phyloP scores from a whole-genome alignment of 2,797 vertebrate species.

The Miichthys miiuy region DNA sequence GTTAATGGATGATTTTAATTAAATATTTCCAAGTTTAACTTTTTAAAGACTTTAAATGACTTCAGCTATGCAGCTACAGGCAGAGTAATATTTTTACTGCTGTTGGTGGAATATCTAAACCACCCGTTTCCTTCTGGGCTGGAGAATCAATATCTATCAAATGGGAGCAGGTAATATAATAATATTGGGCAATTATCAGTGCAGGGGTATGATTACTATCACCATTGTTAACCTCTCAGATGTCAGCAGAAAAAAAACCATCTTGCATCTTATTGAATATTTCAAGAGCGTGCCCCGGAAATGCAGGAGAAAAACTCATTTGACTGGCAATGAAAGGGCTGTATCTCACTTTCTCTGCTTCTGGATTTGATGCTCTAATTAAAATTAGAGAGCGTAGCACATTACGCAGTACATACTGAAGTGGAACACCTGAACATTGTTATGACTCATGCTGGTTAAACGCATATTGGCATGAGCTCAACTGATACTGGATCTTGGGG shows the following conservation, averaged over 20 bases:
- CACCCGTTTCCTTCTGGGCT: conserved; percentile 52
- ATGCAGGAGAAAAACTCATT: conserved; percentile 41
- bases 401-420: conserved; percentile 31
- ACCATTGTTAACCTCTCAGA: conserved; percentile 65
- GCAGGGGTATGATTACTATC: conserved; percentile 68
- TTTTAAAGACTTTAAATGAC: conserved; percentile 70
- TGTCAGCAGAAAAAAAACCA: conserved; percentile 52
- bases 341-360: conserved; percentile 35
- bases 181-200: conserved; percentile 75
- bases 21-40: conserved; percentile 75
- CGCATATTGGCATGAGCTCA: neutral
- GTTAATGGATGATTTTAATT: conserved; percentile 77
- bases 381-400: conserved; percentile 40
- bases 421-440: conserved; percentile 23
- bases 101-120: conserved; percentile 58
- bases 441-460: conserved; percentile 27
- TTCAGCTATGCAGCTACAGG: conserved; percentile 50
- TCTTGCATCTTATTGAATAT: conserved; percentile 47
- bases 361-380: conserved; percentile 50
- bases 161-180: conserved; percentile 69
- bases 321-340: conserved; percentile 35
- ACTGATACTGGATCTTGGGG: neutral
- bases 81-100: conserved; percentile 51
- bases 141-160: conserved; percentile 73
- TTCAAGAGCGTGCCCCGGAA: conserved; percentile 33